A percentile compares a stretch with the other conserved stretches of the same genome.
Evolutionary conservation across 2,888 invertebrate species (phyloP).

Genomic region (Tetragonisca angustula): DNA sequence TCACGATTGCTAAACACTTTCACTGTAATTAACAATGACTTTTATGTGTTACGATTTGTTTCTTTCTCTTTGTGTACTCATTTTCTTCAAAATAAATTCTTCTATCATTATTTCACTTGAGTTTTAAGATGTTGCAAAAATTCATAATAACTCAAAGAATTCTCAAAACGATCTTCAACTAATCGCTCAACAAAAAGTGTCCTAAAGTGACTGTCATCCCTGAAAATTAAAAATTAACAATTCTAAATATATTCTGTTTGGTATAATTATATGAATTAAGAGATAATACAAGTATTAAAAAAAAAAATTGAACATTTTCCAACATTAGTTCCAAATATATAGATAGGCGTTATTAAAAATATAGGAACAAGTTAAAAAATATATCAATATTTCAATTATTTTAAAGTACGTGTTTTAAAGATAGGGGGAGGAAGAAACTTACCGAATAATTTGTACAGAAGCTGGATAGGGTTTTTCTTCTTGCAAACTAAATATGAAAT

Average conservation of each 20-base stretch:
- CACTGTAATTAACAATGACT: conserved; percentile 54
- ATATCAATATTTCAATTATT: not conserved
- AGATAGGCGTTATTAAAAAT: too few species aligned
- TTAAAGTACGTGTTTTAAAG: not conserved
- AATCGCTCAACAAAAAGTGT: conserved; percentile 93
- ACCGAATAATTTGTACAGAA: conserved; percentile 93
- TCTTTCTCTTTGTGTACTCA: conserved; percentile 8
- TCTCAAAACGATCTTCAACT: conserved; percentile 97
- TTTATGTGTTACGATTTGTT: conserved; percentile 16
- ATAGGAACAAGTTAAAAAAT: too few species aligned
- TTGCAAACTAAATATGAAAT: conserved; percentile 93
- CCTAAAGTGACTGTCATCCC: conserved; percentile 95
- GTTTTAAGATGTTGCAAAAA: conserved; percentile 97
- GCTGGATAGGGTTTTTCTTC: conserved; percentile 93
- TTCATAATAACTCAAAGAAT: conserved; percentile 98
- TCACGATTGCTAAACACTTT: conserved; percentile 58
- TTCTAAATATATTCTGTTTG: not conserved
- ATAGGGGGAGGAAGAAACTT: conserved; percentile 68
- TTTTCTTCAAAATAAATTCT: conserved; percentile 12
- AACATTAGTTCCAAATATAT: too few species aligned
- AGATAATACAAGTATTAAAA: not conserved
- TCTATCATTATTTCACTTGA: conserved; percentile 90
- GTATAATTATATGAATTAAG: not conserved
- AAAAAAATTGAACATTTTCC: too few species aligned
- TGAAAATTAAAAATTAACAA: conserved; percentile 82